These are phyloP conservation scores for Heteromyza rotundicornis DNA, from an alignment of 2,888 invertebrate species.

Conservation along the genomic window DNA sequence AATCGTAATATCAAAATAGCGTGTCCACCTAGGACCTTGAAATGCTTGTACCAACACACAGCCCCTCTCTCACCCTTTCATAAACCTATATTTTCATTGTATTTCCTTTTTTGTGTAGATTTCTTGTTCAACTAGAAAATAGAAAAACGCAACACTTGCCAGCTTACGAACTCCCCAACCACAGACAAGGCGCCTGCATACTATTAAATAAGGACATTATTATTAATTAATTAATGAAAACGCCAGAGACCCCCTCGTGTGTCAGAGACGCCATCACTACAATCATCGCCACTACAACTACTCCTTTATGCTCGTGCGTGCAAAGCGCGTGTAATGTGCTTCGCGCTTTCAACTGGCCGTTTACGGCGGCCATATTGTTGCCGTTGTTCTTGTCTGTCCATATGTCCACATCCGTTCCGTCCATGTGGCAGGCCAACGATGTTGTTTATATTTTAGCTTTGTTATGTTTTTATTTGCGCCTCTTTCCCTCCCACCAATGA, in stretches of 20 bases:
- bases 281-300: constrained; percentile 32
- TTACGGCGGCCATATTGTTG: background rate
- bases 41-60: too few species aligned
- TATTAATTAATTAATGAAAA: constrained; percentile 47
- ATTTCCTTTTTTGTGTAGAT: too few species aligned
- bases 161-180: too few species aligned
- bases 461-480: too few species aligned
- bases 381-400: background rate
- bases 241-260: constrained; percentile 26
- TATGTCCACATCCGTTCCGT: background rate
- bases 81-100: too few species aligned
- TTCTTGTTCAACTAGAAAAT: too few species aligned
- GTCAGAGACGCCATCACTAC: constrained; percentile 19
- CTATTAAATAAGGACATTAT: constrained; percentile 39
- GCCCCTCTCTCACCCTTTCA: too few species aligned
- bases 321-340: background rate
- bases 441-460: too few species aligned
- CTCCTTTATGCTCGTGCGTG: too few species aligned
- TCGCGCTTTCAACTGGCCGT: background rate
- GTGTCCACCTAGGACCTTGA: background rate
- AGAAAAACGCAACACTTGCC: too few species aligned
- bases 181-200: background rate
- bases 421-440: too few species aligned
- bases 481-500: too few species aligned
- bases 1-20: constrained; percentile 1